Base-by-base conservation (phyloP, 2,888 invertebrate genomes). In the Plagiodera versicolora region DNA sequence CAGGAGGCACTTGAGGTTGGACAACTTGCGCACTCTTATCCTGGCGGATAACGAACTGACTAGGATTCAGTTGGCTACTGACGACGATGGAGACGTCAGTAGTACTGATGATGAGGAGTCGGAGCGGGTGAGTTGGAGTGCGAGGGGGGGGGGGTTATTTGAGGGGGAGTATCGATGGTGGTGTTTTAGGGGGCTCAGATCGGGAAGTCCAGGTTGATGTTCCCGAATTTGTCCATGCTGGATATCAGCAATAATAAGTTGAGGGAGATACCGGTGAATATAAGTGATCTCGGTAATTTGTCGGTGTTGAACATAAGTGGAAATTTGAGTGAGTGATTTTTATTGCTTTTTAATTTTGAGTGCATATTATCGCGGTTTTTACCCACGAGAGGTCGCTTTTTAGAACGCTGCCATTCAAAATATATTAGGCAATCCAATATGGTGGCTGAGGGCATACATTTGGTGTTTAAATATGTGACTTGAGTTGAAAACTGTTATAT, bases 241-340 rank as follows among this genome's bases (percentile, higher is more conserved):
- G 98, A 98, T 78, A 88, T 98, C 19, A 94, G 95, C 70, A 90
- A 92, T 78, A 99, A 99, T 81, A 83, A 84, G 60, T 80, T 95
- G 39, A 85, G 84, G 69, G 87, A 87, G 67, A 87, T 99, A 39
- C 95, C 97, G 0, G 81, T 88, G 0, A 90, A 91, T 58, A 87
- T 98, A 56, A 90, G 94, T 70, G 92, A 95, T 75, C 85, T 98
- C 3, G 85, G 84, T 61, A 92, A 93, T 77, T 83, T 99, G 1
- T 94, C 96, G n/a, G 96, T 98, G 39, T 84, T 98, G 39, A 98
- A 97, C 78, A 87, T 98, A 50, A 93, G 94, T 74, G 90, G 92
- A 47, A 96, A 95, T 75, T 81, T 83, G 69, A 88, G 88, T 87
- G 67, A 71, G 72, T 67, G 56, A 46, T 49, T 14, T n/a, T 52